Conservation (phyloP, 2,797 vertebrate species). For the Brachymystax lenok region DNA sequence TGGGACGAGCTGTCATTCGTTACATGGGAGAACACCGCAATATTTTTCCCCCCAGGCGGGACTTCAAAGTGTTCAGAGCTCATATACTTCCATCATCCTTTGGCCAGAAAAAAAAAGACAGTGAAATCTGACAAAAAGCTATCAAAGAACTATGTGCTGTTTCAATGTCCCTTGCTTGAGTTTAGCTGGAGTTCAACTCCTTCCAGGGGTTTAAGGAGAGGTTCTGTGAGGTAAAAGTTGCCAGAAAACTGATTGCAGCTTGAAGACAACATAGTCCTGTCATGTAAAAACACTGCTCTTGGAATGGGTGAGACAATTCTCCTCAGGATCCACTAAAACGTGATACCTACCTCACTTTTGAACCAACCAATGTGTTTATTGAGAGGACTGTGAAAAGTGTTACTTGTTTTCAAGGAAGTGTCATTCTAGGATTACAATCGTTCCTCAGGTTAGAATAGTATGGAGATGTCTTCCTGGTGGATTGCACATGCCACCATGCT, state of each 20-base stretch:
- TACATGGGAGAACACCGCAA: not conserved
- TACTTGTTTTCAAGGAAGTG: not conserved
- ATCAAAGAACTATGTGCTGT: not conserved
- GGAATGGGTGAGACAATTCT: not conserved
- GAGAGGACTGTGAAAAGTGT: not conserved
- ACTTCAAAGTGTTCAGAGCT: not conserved
- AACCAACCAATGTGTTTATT: not conserved
- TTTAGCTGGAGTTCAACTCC: conserved; percentile 2
- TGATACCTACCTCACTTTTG: not conserved
- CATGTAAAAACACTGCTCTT: not conserved
- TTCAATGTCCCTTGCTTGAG: conserved; percentile 1
- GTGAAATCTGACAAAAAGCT: not conserved
- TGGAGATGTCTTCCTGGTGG: not conserved
- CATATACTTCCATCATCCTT: not conserved
- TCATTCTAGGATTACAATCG: not conserved
- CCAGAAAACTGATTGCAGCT: not conserved
- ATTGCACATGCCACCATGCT: not conserved
- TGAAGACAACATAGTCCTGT: not conserved
- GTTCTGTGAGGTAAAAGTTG: not conserved
- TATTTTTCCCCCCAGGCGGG: not conserved
- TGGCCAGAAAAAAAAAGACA: not conserved
- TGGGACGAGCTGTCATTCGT: not conserved
- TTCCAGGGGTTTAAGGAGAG: not conserved
- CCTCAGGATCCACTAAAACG: not conserved
- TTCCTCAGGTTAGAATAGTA: not conserved